Conservation (phyloP, 2,113 vertebrate genomes). For the Passer montanus region DNA sequence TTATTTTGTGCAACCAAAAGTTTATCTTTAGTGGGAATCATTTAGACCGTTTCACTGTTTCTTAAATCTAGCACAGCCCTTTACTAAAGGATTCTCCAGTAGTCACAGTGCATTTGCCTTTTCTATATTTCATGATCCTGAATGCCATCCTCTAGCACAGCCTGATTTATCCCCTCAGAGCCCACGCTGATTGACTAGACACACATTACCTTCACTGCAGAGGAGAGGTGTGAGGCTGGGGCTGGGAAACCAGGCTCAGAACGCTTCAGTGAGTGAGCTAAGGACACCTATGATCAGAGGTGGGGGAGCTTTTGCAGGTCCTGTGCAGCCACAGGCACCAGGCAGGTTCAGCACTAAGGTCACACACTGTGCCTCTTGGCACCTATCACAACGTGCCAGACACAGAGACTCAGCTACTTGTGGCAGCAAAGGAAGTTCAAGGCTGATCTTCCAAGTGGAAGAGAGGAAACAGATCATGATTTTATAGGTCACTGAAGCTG, state of each 20-base stretch:
- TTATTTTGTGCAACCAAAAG: not conserved
- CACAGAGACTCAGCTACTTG: not conserved
- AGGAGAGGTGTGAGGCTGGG: not conserved
- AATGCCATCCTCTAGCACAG: not conserved
- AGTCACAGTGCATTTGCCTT: not conserved
- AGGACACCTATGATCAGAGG: not conserved
- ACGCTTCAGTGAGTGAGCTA: not conserved
- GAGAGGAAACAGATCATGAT: not conserved
- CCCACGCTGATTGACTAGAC: not conserved
- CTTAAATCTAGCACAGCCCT: not conserved
- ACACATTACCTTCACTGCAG: not conserved
- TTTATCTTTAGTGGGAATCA: not conserved
- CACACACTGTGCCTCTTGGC: not conserved
- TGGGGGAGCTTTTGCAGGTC: not conserved
- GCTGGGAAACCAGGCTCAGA: not conserved
- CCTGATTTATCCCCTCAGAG: not conserved
- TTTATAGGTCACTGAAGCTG: not conserved
- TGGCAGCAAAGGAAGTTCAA: not conserved
- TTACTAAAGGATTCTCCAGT: not conserved
- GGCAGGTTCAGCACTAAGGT: not conserved
- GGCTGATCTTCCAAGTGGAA: not conserved
- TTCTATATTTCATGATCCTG: not conserved
- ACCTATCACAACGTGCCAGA: not conserved
- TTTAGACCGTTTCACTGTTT: not conserved
- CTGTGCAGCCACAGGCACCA: not conserved